Conservation (phyloP, 1,140 invertebrate genomes). For the Sitophilus oryzae region DNA sequence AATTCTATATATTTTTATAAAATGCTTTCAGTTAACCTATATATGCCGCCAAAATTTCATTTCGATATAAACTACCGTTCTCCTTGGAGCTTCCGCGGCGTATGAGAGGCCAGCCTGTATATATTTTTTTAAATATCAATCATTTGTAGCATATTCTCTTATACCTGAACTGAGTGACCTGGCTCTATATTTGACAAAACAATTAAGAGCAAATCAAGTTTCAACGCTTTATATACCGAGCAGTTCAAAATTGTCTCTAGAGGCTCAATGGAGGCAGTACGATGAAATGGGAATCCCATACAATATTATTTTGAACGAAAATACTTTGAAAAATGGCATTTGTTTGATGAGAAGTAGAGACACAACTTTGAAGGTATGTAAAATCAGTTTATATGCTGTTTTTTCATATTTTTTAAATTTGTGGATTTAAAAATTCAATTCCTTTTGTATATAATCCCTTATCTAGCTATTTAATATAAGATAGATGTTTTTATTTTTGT, state of each 20-base stretch:
- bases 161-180: slow-evolving; percentile 47
- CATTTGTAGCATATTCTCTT: background rate
- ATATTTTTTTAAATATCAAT: slow-evolving; percentile 26
- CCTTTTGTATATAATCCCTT: too few species aligned
- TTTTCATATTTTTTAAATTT: too few species aligned
- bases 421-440: too few species aligned
- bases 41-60: too few species aligned
- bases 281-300: slow-evolving; percentile 61
- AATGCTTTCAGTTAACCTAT: too few species aligned
- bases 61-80: too few species aligned
- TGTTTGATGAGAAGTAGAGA: slow-evolving; percentile 63
- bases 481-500: too few species aligned
- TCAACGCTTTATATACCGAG: slow-evolving; percentile 40
- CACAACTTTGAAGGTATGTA: slow-evolving; percentile 58
- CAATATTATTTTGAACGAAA: slow-evolving; percentile 56
- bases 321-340: slow-evolving; percentile 66
- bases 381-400: background rate
- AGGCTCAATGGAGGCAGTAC: slow-evolving; percentile 35
- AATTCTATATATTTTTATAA: too few species aligned
- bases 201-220: slow-evolving; percentile 48
- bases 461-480: too few species aligned
- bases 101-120: background rate
- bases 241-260: slow-evolving; percentile 25
- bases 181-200: slow-evolving; percentile 47
- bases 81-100: too few species aligned